phyloP scores from a whole-genome alignment of 2,797 vertebrate genomes.

The Setipinna tenuifilis region DNA sequence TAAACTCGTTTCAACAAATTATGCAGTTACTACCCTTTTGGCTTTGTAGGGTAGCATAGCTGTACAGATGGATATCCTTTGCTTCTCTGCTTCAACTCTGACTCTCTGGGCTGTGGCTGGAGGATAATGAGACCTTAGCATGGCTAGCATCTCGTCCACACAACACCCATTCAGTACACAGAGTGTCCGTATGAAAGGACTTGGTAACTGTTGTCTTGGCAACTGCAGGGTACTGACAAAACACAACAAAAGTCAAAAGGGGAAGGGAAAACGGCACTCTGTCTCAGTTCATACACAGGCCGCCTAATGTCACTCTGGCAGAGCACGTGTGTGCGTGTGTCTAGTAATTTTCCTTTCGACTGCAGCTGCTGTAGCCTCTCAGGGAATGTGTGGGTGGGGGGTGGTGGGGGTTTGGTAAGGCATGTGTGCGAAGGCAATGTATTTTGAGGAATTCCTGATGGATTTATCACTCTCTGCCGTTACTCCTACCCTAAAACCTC shows the following conservation, averaged over 20 bases:
- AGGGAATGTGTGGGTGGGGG: neutral
- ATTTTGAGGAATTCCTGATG: slow-evolving; percentile 22
- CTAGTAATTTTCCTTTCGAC: neutral
- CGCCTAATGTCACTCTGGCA: neutral
- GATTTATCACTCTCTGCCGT: slow-evolving; percentile 11
- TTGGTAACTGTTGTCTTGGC: slow-evolving; percentile 4
- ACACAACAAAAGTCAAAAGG: neutral
- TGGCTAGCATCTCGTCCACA: neutral
- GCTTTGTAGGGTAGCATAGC: too few species aligned
- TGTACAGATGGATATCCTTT: neutral
- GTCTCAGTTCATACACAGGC: neutral
- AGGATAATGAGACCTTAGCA: neutral
- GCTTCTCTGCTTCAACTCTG: neutral
- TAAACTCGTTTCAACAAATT: too few species aligned
- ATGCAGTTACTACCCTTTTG: too few species aligned
- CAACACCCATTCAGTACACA: neutral
- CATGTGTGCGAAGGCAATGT: slow-evolving; percentile 25
- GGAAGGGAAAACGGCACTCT: neutral
- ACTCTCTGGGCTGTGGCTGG: neutral
- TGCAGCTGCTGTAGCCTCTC: neutral
- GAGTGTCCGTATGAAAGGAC: neutral
- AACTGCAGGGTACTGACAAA: neutral
- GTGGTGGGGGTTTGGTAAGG: neutral
- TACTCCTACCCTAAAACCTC: neutral
- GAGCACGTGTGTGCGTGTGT: neutral